Percentiles rank a stretch among this genome's conserved stretches.
Conservation (phyloP, 2,113 vertebrate species). For the Dendropsophus ebraccatus region DNA sequence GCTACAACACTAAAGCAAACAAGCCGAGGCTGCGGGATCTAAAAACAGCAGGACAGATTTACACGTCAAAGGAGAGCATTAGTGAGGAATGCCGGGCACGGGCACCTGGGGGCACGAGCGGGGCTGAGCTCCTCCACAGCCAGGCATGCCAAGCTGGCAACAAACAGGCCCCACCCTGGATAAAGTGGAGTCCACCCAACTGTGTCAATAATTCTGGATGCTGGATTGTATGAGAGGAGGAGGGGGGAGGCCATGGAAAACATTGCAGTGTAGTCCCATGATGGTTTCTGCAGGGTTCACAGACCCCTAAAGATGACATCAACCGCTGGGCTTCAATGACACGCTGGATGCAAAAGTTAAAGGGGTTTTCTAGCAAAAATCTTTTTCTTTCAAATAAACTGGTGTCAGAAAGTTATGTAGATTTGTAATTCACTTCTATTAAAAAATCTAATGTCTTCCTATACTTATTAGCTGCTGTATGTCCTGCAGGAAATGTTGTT, state of each 20-base stretch:
- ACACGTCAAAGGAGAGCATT: not conserved
- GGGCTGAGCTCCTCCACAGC: not conserved
- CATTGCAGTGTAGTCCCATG: too few relatives aligned
- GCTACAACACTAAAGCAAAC: conserved; percentile 59
- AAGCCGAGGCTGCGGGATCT: conserved; percentile 3
- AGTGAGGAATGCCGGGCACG: conserved; percentile 12
- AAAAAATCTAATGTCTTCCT: too few relatives aligned
- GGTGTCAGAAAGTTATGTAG: too few relatives aligned
- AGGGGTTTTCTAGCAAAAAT: too few relatives aligned
- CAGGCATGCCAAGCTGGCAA: conserved; percentile 11
- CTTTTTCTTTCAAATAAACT: too few relatives aligned
- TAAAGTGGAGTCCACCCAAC: conserved; percentile 64
- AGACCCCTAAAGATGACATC: too few relatives aligned
- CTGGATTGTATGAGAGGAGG: conserved; percentile 24
- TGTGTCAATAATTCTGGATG: conserved; percentile 63
- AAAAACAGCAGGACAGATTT: conserved; percentile 14
- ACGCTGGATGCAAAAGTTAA: too few relatives aligned
- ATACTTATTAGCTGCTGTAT: too few relatives aligned
- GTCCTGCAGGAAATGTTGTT: too few relatives aligned
- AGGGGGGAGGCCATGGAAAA: not conserved
- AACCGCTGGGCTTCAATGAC: too few relatives aligned
- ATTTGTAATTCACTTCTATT: too few relatives aligned
- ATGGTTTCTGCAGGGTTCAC: too few relatives aligned
- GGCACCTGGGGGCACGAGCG: not conserved
- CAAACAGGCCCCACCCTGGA: conserved; percentile 63